These are phyloP conservation scores for Gasterosteus aculeatus DNA, from an alignment of 2,113 vertebrate species.

Conservation along the genomic window DNA sequence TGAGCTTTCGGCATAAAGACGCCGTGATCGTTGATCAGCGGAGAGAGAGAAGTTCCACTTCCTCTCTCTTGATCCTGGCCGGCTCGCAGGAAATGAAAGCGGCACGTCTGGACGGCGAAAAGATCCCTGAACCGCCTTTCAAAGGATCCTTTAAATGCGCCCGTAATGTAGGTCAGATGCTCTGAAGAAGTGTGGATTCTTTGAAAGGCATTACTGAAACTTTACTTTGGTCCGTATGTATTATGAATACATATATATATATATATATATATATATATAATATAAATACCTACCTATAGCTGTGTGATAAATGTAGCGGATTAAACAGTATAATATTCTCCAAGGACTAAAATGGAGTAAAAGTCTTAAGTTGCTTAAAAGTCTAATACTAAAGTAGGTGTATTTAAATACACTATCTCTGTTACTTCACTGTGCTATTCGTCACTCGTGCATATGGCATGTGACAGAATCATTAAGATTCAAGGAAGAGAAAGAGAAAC, in stretches of 20 bases:
- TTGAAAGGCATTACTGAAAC: not conserved
- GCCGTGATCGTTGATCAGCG: not conserved
- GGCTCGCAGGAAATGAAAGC: not conserved
- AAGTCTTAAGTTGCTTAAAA: not conserved
- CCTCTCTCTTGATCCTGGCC: slow-evolving; percentile 17
- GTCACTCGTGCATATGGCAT: not conserved
- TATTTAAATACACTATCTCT: not conserved
- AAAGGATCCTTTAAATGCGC: not conserved
- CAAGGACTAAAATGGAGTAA: not conserved
- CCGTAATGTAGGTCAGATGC: slow-evolving; percentile 1
- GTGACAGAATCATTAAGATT: not conserved
- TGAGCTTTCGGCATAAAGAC: slow-evolving; percentile 39
- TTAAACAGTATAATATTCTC: not conserved
- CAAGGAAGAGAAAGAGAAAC: not conserved
- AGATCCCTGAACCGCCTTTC: not conserved
- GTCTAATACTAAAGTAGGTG: not conserved
- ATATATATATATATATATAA: not conserved
- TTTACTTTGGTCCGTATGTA: not conserved
- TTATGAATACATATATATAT: not conserved
- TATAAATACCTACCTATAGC: not conserved
- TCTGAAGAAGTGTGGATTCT: not conserved
- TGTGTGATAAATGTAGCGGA: not conserved
- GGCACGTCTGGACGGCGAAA: not conserved
- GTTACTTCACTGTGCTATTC: not conserved
- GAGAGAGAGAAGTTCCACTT: not conserved